phyloP scores from a whole-genome alignment of 1,140 invertebrate genomes.

The Diuraphis noxia region DNA sequence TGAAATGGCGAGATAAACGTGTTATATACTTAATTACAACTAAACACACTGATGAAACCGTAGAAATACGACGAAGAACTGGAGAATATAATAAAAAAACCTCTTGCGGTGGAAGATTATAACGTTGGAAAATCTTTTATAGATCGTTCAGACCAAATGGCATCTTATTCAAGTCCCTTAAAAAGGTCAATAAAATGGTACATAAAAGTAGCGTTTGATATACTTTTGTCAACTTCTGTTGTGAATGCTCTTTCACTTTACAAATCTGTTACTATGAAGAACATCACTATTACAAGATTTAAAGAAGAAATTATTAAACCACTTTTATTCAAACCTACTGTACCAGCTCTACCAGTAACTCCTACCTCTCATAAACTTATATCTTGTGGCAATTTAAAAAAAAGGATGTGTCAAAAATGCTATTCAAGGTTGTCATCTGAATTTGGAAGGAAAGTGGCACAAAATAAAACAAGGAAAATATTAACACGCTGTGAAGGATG shows the following conservation, averaged over 20 bases:
- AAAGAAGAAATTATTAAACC: slow-evolving; percentile 12
- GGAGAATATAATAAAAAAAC: slow-evolving; percentile 31
- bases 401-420: slow-evolving; percentile 8
- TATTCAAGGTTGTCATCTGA: slow-evolving; percentile 13
- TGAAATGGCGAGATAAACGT: slow-evolving; percentile 57
- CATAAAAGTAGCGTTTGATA: background rate
- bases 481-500: slow-evolving; percentile 1
- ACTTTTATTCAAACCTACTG: background rate
- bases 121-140: slow-evolving; percentile 35
- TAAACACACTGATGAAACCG: background rate
- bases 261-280: background rate
- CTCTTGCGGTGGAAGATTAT: slow-evolving; percentile 22
- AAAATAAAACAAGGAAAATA: background rate
- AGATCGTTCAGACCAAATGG: slow-evolving; percentile 11
- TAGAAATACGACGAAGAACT: background rate
- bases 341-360: background rate
- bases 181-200: slow-evolving; percentile 13
- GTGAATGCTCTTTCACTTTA: slow-evolving; percentile 6
- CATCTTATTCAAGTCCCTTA: slow-evolving; percentile 14
- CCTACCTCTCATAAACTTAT: background rate
- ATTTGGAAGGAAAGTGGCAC: slow-evolving; percentile 10
- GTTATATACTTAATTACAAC: slow-evolving; percentile 42
- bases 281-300: slow-evolving; percentile 32
- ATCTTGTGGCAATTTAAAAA: slow-evolving; percentile 4
- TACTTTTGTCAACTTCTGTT: slow-evolving; percentile 2